phyloP scores from a whole-genome alignment of 2,888 invertebrate genomes.

The Protonemura montana region DNA sequence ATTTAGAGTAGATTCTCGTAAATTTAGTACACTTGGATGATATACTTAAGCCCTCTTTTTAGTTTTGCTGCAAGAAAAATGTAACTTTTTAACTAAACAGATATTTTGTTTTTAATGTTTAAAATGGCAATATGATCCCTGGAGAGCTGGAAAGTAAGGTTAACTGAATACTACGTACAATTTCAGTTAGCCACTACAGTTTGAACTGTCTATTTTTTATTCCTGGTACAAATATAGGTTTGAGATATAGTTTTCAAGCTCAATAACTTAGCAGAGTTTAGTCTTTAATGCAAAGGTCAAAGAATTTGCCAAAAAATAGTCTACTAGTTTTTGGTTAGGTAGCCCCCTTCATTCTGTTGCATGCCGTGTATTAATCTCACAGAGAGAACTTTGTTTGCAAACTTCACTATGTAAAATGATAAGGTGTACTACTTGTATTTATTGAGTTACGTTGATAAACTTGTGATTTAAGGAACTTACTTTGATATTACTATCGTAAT shows the following conservation, averaged over 20 bases:
- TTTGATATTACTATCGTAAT: background rate
- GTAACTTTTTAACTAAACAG: background rate
- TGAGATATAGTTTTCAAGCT: background rate
- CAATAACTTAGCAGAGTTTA: background rate
- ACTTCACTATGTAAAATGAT: background rate
- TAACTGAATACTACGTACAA: background rate
- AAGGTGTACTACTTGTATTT: background rate
- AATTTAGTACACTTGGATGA: too few species aligned
- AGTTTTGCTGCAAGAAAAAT: background rate
- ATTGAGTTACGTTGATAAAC: background rate
- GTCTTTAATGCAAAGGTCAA: background rate
- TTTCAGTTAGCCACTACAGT: background rate
- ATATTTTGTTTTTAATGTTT: background rate
- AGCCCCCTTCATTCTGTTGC: background rate
- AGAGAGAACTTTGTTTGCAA: background rate
- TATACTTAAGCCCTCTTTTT: too few species aligned
- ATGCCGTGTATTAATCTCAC: background rate
- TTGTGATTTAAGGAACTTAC: background rate
- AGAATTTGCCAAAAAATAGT: conserved; percentile 7
- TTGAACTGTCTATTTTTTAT: conserved; percentile 1
- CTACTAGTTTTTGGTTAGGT: background rate
- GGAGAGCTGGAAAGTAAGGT: background rate
- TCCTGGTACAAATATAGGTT: conserved; percentile 7
- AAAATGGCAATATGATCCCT: background rate
- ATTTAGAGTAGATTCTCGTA: too few species aligned